Evolutionary conservation across 2,797 vertebrate genomes (phyloP).

Genomic region (Pterois miles): DNA sequence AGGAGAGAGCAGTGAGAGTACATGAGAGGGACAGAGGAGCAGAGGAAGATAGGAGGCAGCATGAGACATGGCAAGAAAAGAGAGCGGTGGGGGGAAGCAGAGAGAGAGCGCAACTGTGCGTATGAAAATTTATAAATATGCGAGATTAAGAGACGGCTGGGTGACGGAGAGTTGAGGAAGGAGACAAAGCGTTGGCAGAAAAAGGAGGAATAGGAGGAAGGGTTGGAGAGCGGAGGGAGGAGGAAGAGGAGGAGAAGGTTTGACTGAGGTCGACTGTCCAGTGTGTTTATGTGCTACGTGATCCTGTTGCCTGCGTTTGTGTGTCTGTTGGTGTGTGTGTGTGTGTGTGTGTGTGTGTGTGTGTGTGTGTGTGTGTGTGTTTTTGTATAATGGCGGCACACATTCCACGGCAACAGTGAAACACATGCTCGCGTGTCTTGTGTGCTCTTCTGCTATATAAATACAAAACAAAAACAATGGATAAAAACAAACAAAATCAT

Average conservation of each 20-base stretch:
- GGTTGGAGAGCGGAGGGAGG: constrained; percentile 42
- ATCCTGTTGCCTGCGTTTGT: constrained; percentile 75
- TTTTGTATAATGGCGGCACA: constrained; percentile 69
- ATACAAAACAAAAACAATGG: constrained; percentile 78
- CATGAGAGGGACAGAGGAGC: constrained; percentile 60
- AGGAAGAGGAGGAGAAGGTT: constrained; percentile 59
- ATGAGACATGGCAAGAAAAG: constrained; percentile 62
- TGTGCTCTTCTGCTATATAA: constrained; percentile 84
- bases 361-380: constrained; percentile 12
- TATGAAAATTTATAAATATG: constrained; percentile 80
- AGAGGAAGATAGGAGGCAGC: constrained; percentile 51
- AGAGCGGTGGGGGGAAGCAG: constrained; percentile 38
- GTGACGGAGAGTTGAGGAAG: constrained; percentile 39
- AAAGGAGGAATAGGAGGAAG: constrained; percentile 42
- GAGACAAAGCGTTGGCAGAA: constrained; percentile 49
- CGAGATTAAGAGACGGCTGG: constrained; percentile 61
- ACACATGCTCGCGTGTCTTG: constrained; percentile 83
- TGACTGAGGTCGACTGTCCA: constrained; percentile 83
- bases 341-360: constrained; percentile 26
- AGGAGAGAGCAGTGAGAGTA: constrained; percentile 63
- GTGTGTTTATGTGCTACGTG: constrained; percentile 83
- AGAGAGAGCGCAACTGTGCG: constrained; percentile 71
- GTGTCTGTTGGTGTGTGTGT: constrained; percentile 35
- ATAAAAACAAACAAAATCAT: constrained; percentile 73
- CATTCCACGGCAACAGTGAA: constrained; percentile 81